Evolutionary conservation across 2,888 invertebrate genomes (phyloP).

Genomic region (Tetragnatha montana): DNA sequence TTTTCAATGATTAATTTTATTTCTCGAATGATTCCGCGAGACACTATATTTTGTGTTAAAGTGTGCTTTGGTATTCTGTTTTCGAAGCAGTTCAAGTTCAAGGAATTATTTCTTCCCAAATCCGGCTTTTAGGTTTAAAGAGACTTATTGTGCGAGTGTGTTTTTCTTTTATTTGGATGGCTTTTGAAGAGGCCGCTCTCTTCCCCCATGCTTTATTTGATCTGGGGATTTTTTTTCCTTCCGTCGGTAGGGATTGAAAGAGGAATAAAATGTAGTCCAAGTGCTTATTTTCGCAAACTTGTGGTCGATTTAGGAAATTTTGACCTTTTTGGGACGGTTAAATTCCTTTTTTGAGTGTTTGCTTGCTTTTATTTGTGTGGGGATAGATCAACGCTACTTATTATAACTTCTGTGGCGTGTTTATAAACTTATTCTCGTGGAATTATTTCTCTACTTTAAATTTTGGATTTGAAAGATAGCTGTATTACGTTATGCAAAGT

Average conservation of each 20-base stretch:
- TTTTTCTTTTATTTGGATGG: background rate
- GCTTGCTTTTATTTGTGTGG: background rate
- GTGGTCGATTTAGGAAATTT: background rate
- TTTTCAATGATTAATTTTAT: slow-evolving; percentile 56
- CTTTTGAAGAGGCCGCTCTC: background rate
- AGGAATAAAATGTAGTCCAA: background rate
- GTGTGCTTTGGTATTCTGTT: slow-evolving; percentile 48
- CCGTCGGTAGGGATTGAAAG: background rate
- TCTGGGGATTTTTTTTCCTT: background rate
- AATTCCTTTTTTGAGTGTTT: background rate
- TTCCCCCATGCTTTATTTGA: background rate
- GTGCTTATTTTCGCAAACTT: background rate
- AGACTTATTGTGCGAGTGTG: slow-evolving; percentile 14
- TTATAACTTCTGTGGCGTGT: background rate
- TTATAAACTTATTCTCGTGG: too few species aligned
- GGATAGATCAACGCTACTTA: background rate
- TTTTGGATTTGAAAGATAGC: too few species aligned
- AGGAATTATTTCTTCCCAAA: slow-evolving; percentile 51
- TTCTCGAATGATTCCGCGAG: slow-evolving; percentile 33
- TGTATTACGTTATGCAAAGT: too few species aligned
- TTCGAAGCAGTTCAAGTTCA: slow-evolving; percentile 56
- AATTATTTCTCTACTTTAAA: too few species aligned
- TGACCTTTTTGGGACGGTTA: background rate
- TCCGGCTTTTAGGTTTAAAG: slow-evolving; percentile 40
- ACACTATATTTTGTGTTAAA: slow-evolving; percentile 55